Base-by-base conservation (phyloP, 2,888 invertebrate species). In the Nomada fucata region DNA sequence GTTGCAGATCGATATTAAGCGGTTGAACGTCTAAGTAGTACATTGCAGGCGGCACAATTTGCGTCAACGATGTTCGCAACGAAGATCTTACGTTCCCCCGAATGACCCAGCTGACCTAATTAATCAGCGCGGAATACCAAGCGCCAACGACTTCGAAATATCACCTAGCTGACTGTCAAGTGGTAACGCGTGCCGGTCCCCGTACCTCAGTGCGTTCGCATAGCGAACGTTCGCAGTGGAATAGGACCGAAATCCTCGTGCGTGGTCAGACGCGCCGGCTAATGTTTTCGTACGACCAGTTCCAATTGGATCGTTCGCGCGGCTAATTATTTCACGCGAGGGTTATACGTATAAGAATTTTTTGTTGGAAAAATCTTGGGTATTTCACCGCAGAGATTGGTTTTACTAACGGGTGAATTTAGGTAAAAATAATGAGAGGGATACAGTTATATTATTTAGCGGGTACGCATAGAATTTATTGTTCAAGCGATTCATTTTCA, bases 21-120 rank as follows among this genome's bases (percentile, higher is more conserved):
- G 68, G 23, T 75, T 81, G 76, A 84, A 63, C 53, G 64, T 69
- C 76, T 65, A 76, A 80, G 80, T 83, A 83, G 70, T 72, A 76
- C 63, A 77, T 84, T 83, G 79, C 57, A 52, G 50, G 57, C 61
- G 60, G 53, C 68, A 53, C 73, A 82, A 78, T 85, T 74, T 79
- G 70, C 79, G 78, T 74, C 79, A 75, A 13, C 59, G 63, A 52
- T 3, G 53, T 15, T 2, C 64, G n/a, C 29, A 26, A n/a, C 36
- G 59, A 78, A 78, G 76, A 76, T 80, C 80, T 68, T 61, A 52
- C 47, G 26, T 69, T 71, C 70, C 70, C 47, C 57, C 47, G 50
- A 78, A 59, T 76, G 71, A 75, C 76, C 53, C 60, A 61, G 70
- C 57, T 65, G 76, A 80, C 80, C 69, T 67, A 74, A 80, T 85